Evolutionary conservation across 2,113 vertebrate genomes (phyloP).

Genomic region (Mirounga angustirostris): DNA sequence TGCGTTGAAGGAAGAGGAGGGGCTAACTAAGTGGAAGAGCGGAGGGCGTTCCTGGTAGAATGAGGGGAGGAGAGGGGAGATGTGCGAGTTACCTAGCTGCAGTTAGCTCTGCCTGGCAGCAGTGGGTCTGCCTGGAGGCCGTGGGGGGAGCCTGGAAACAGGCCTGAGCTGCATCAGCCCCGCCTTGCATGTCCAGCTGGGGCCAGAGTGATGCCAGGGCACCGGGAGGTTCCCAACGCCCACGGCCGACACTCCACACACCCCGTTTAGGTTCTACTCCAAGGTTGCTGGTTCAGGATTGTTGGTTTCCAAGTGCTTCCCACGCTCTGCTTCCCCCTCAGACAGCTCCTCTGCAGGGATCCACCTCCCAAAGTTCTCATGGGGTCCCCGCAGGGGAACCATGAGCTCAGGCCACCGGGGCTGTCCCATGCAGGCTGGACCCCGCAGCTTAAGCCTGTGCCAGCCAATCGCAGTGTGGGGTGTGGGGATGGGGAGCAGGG

Average conservation of each 20-base stretch:
- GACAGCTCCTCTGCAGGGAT: neutral
- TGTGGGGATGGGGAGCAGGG: neutral
- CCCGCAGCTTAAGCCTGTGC: no score
- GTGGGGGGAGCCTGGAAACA: no score
- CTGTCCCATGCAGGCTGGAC: rapidly evolving
- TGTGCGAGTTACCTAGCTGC: neutral
- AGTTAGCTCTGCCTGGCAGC: neutral
- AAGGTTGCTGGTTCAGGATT: neutral
- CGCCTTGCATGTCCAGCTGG: neutral
- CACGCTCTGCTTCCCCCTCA: neutral
- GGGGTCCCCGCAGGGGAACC: no score
- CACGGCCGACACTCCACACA: neutral
- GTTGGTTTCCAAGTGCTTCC: neutral
- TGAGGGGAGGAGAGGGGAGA: neutral
- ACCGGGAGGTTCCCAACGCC: neutral
- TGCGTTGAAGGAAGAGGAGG: neutral
- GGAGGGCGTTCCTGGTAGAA: neutral
- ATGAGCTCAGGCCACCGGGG: neutral
- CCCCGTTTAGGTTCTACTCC: neutral
- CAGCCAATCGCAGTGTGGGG: neutral
- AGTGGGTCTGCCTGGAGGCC: neutral
- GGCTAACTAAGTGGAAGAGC: neutral
- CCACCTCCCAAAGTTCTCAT: no score
- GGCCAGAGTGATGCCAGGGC: neutral
- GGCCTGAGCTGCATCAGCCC: neutral